Conservation (phyloP, 2,113 vertebrate species). For the Myotis brandtii region DNA sequence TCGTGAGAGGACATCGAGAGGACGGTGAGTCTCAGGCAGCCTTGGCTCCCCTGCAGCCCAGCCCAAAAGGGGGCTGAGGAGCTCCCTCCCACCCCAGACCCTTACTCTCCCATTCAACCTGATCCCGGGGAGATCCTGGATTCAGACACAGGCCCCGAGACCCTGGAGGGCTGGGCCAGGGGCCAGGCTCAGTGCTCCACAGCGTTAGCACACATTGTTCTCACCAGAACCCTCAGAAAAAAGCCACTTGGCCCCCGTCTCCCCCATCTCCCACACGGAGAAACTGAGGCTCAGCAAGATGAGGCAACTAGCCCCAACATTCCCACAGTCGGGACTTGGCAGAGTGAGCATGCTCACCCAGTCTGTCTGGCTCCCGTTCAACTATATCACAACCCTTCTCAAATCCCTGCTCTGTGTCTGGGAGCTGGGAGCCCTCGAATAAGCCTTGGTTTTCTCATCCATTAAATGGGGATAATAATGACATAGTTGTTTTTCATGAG, state of each 20-base stretch:
- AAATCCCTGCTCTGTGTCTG: not conserved
- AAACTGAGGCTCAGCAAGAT: not conserved
- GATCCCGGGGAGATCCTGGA: not conserved
- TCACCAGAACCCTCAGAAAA: not conserved
- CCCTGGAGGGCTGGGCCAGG: not conserved
- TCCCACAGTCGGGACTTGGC: not conserved
- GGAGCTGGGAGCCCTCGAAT: not conserved
- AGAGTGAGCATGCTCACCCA: fast-evolving
- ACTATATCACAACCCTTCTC: fast-evolving
- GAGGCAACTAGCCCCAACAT: too few species aligned
- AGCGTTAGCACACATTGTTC: fast-evolving
- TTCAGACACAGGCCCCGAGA: not conserved
- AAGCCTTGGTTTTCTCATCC: not conserved
- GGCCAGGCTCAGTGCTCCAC: fast-evolving
- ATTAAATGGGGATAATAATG: not conserved
- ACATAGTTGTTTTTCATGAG: not conserved
- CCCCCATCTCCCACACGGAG: too few species aligned
- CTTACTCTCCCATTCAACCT: not conserved
- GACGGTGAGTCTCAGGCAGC: not conserved
- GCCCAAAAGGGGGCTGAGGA: not conserved
- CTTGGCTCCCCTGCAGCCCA: not conserved
- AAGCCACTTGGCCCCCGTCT: too few species aligned
- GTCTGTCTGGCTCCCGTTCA: not conserved
- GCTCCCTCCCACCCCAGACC: not conserved
- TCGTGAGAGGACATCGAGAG: fast-evolving